Base-by-base conservation (phyloP, 2,888 invertebrate genomes). In the Tipula vernalis region DNA sequence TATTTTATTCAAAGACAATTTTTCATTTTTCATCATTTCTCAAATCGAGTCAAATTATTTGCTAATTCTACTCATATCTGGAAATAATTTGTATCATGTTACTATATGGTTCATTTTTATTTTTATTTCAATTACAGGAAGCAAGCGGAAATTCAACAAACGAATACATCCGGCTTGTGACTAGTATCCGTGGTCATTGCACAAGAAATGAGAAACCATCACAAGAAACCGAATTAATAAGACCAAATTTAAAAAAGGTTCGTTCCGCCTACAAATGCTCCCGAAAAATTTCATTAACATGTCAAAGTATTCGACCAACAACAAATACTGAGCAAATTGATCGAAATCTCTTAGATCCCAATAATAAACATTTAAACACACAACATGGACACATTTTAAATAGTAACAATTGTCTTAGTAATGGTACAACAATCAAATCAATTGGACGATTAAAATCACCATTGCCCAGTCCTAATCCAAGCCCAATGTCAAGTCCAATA, bases 231-330 rank as follows among this genome's bases (percentile, higher is more conserved):
- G 87, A 88, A 86, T 87, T 87, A 87, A 87, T 86, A 87, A 87
- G 87, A 84, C 51, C 87, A 13, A 88, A 88, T 86, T 57, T 86
- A 3, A 87, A 87, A 86, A 57, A 86, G 51, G 89, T 71, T 88
- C 90, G 0, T 88, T 89, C 88, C 5, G 87, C 87, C 36, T 86
- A 86, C 88, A 88, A 91, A 88, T 91, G 90, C 88, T 93, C 93
- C 88, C 92, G 95, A 89, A 95, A 95, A 92, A 95, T 95, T 89
- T 95, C 95, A 89, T 93, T 95, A 89, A 95, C 95, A 8, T 95
- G 95, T 90, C 94, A 94, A 91, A 94, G 94, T 89, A 90, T 92
- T 89, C 88, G 85, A 88, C 88, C 89, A 90, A 88, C 83, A 90
- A 89, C 90, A 90, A 93, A 93, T 90, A 90, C 92, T 89, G 89